These are phyloP conservation scores for Formica selysi DNA, from an alignment of 1,140 invertebrate genomes.

Conservation along the genomic window DNA sequence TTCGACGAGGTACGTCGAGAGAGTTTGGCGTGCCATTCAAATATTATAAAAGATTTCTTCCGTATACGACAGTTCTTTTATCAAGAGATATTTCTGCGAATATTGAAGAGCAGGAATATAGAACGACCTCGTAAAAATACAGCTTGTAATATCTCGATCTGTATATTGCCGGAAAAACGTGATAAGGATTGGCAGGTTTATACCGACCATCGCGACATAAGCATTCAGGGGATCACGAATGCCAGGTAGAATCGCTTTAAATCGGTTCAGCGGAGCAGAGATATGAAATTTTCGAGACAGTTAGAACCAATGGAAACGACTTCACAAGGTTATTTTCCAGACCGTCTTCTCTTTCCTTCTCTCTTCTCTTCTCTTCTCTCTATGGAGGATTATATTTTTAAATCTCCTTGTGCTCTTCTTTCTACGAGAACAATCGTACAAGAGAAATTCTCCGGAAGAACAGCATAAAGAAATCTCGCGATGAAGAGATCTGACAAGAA, in stretches of 20 bases:
- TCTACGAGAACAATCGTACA: slow-evolving; percentile 15
- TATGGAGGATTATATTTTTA: slow-evolving; percentile 62
- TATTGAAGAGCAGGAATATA: slow-evolving; percentile 35
- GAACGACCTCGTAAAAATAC: slow-evolving; percentile 36
- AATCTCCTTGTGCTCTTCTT: slow-evolving; percentile 17
- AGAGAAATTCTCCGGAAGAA: slow-evolving; percentile 8
- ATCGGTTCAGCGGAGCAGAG: slow-evolving; percentile 54
- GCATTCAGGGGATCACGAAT: slow-evolving; percentile 52
- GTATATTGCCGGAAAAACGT: slow-evolving; percentile 53
- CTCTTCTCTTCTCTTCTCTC: slow-evolving; percentile 10
- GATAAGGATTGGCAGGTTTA: slow-evolving; percentile 59
- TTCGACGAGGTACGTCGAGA: too few relatives aligned
- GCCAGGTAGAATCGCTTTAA: slow-evolving; percentile 53
- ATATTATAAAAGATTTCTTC: slow-evolving; percentile 4
- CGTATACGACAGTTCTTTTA: background rate
- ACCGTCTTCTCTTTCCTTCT: background rate
- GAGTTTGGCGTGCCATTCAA: slow-evolving; percentile 4
- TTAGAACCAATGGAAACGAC: slow-evolving; percentile 58
- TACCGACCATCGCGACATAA: slow-evolving; percentile 54
- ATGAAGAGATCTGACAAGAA: background rate
- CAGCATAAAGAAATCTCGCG: slow-evolving; percentile 13
- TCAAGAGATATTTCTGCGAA: slow-evolving; percentile 28
- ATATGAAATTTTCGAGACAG: slow-evolving; percentile 62
- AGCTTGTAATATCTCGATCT: slow-evolving; percentile 35
- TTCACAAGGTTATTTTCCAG: slow-evolving; percentile 49